A percentile compares a stretch with the other conserved stretches of the same genome.
Evolutionary conservation across 2,797 vertebrate species (phyloP).

Genomic region (Lepus oiostolus): DNA sequence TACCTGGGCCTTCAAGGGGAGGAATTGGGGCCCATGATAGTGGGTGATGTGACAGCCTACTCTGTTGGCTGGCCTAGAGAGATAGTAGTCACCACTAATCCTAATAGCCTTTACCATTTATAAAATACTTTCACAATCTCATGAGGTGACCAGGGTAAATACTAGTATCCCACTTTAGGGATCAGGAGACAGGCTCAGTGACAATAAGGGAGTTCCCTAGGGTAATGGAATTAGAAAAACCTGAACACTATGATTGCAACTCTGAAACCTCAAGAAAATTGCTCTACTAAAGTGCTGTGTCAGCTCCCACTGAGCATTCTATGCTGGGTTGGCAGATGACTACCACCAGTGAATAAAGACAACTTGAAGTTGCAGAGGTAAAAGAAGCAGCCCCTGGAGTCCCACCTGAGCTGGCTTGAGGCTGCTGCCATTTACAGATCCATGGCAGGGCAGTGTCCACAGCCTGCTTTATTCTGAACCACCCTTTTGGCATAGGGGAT

Average conservation of each 20-base stretch:
- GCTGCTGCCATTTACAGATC: not conserved
- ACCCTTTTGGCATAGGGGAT: not conserved
- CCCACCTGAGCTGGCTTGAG: not conserved
- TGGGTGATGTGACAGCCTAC: not conserved
- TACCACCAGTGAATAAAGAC: not conserved
- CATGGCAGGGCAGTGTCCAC: not conserved
- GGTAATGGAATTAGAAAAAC: not conserved
- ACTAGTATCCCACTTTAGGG: slow-evolving; percentile 23
- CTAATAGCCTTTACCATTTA: not conserved
- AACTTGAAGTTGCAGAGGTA: not conserved
- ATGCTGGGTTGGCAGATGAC: not conserved
- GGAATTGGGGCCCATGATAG: not conserved
- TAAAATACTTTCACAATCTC: not conserved
- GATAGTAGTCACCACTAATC: not conserved
- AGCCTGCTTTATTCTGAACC: not conserved
- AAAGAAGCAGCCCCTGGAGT: not conserved
- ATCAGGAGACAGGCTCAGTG: not conserved
- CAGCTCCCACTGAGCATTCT: not conserved
- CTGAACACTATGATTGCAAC: not conserved
- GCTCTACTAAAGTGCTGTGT: too few species aligned
- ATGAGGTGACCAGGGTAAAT: not conserved
- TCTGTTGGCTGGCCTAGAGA: not conserved
- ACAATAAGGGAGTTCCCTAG: not conserved
- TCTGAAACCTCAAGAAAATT: not conserved
- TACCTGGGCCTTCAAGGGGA: not conserved